These are phyloP conservation scores for Malurus splendens DNA, from an alignment of 2,797 vertebrate species.

Conservation along the genomic window DNA sequence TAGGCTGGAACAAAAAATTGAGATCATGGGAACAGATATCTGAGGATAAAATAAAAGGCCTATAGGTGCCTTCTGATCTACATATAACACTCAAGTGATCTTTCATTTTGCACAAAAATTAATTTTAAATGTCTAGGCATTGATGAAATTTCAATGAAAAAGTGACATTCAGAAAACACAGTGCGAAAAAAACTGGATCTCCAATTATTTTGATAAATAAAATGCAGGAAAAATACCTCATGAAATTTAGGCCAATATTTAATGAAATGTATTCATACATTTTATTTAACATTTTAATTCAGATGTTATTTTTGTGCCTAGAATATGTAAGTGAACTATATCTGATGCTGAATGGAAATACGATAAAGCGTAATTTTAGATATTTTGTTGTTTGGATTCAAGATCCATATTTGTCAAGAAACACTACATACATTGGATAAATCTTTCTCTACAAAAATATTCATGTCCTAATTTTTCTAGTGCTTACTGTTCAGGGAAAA, in stretches of 20 bases:
- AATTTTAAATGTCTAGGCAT: background rate
- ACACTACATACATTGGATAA: background rate
- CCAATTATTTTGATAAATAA: background rate
- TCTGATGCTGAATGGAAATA: background rate
- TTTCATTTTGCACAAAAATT: background rate
- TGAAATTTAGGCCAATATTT: background rate
- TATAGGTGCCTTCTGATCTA: background rate
- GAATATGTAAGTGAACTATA: background rate
- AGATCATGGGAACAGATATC: background rate
- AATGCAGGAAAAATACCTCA: background rate
- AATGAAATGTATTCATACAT: background rate
- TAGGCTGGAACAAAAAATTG: background rate
- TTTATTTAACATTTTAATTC: background rate
- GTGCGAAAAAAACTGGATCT: accelerated
- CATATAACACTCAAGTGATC: background rate
- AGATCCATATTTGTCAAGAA: background rate
- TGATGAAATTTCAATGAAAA: background rate
- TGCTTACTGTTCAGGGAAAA: background rate
- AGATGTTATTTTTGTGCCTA: background rate
- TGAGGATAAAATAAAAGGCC: background rate
- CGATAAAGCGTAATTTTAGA: background rate
- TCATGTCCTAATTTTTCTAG: background rate
- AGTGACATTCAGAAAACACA: background rate
- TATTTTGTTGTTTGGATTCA: background rate
- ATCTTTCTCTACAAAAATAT: background rate